phyloP scores from a whole-genome alignment of 1,140 invertebrate genomes.

The Galleria mellonella region DNA sequence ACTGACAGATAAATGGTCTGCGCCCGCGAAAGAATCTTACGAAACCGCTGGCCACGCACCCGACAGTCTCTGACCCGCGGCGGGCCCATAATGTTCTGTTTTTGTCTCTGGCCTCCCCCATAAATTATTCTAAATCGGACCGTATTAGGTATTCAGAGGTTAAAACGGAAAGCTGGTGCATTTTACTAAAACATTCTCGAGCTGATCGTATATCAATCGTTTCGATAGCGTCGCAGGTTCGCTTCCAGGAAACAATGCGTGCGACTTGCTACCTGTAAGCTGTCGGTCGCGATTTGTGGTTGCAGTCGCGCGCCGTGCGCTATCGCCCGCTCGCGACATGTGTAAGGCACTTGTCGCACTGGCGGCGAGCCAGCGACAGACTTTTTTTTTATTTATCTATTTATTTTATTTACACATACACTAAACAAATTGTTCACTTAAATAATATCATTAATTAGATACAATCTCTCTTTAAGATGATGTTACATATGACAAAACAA shows the following conservation, averaged over 20 bases:
- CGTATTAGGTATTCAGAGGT: slow-evolving; percentile 68
- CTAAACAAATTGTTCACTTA: too few species aligned
- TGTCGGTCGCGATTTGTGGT: slow-evolving; percentile 37
- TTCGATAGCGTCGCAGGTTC: slow-evolving; percentile 41
- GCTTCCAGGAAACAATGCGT: slow-evolving; percentile 56
- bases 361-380: slow-evolving; percentile 6
- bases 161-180: slow-evolving; percentile 46
- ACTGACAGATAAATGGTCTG: slow-evolving; percentile 27
- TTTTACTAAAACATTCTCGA: slow-evolving; percentile 47
- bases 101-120: slow-evolving; percentile 48
- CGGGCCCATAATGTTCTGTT: slow-evolving; percentile 54
- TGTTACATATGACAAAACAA: too few species aligned
- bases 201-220: slow-evolving; percentile 64
- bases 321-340: slow-evolving; percentile 3
- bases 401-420: too few species aligned
- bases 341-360: slow-evolving; percentile 3
- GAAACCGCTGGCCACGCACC: slow-evolving; percentile 17
- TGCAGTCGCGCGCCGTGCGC: neutral
- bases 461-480: too few species aligned
- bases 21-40: slow-evolving; percentile 23
- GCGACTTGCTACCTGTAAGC: slow-evolving; percentile 47
- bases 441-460: too few species aligned
- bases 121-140: slow-evolving; percentile 65
- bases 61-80: slow-evolving; percentile 12
- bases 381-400: too few species aligned